phyloP scores from a whole-genome alignment of 2,888 invertebrate genomes.

The Pilophorus perplexus region DNA sequence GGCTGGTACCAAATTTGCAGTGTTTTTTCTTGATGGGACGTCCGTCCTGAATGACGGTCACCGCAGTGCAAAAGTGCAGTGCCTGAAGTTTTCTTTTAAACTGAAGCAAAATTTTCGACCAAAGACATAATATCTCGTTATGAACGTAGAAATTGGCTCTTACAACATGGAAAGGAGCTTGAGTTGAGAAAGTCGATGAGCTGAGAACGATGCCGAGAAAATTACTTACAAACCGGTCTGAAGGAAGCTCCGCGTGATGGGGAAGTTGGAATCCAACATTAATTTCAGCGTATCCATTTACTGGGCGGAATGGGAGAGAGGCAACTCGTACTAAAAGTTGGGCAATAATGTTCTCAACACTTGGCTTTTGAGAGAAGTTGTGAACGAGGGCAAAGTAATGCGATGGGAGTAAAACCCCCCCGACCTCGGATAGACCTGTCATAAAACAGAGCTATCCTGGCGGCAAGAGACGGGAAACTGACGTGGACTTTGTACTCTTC shows the following conservation, averaged over 20 bases:
- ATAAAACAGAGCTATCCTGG: slow-evolving; percentile 12
- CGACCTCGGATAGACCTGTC: background rate
- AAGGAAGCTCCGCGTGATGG: background rate
- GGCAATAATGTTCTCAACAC: slow-evolving; percentile 36
- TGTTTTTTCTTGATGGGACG: no score
- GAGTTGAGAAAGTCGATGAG: no score
- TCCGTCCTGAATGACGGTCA: no score
- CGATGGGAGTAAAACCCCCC: slow-evolving; percentile 17
- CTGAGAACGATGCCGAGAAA: slow-evolving; percentile 1
- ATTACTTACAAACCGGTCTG: slow-evolving; percentile 6
- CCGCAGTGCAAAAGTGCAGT: no score
- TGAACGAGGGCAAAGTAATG: slow-evolving; percentile 17
- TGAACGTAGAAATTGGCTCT: no score
- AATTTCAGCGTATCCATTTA: slow-evolving; percentile 33
- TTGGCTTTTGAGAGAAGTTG: slow-evolving; percentile 19
- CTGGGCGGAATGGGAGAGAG: slow-evolving; percentile 2
- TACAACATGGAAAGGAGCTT: no score
- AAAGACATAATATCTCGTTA: no score
- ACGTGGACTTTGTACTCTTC: background rate
- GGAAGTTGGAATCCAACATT: slow-evolving; percentile 30
- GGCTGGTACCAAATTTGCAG: no score
- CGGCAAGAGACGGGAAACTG: background rate
- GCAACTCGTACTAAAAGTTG: slow-evolving; percentile 25
- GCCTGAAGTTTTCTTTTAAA: no score
- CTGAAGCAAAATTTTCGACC: no score